Conservation (phyloP, 2,888 invertebrate species). For the Fragum sueziense region DNA sequence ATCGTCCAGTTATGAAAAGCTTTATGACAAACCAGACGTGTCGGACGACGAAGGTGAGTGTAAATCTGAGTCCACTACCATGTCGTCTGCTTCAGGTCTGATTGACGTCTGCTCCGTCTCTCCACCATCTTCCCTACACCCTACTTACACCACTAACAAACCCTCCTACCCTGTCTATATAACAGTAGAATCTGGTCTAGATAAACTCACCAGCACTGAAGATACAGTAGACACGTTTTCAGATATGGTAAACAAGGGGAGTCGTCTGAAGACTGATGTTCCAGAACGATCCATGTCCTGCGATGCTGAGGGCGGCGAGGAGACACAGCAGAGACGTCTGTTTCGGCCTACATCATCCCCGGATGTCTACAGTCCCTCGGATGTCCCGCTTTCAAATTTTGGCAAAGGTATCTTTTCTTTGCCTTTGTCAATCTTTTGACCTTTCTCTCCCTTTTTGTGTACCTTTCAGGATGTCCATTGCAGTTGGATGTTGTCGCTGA, state of each 20-base stretch:
- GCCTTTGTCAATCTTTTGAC: slow-evolving; percentile 24
- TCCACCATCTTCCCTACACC: slow-evolving; percentile 33
- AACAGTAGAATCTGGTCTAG: slow-evolving; percentile 75
- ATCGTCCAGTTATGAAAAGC: slow-evolving; percentile 77
- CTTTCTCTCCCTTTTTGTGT: slow-evolving; percentile 1
- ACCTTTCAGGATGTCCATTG: neutral
- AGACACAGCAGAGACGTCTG: slow-evolving; percentile 17
- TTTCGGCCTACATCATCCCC: slow-evolving; percentile 63
- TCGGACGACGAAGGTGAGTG: slow-evolving; percentile 64
- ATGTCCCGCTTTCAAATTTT: slow-evolving; percentile 21
- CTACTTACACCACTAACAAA: slow-evolving; percentile 39
- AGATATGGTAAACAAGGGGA: slow-evolving; percentile 31
- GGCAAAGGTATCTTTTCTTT: slow-evolving; percentile 54
- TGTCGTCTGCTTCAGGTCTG: slow-evolving; percentile 60
- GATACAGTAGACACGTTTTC: slow-evolving; percentile 27
- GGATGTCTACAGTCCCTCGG: slow-evolving; percentile 58
- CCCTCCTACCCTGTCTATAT: slow-evolving; percentile 72
- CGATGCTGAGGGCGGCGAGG: slow-evolving; percentile 43
- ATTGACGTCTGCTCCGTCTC: slow-evolving; percentile 44
- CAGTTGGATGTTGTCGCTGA: slow-evolving; percentile 6
- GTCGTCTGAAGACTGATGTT: slow-evolving; percentile 41
- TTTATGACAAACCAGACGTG: slow-evolving; percentile 67
- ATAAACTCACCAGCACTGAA: slow-evolving; percentile 64
- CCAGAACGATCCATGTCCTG: slow-evolving; percentile 64
- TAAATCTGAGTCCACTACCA: slow-evolving; percentile 49